Base-by-base conservation (phyloP, 35 echinoderm and acorn worm genomes). In the Nesometra sesokonis region DNA sequence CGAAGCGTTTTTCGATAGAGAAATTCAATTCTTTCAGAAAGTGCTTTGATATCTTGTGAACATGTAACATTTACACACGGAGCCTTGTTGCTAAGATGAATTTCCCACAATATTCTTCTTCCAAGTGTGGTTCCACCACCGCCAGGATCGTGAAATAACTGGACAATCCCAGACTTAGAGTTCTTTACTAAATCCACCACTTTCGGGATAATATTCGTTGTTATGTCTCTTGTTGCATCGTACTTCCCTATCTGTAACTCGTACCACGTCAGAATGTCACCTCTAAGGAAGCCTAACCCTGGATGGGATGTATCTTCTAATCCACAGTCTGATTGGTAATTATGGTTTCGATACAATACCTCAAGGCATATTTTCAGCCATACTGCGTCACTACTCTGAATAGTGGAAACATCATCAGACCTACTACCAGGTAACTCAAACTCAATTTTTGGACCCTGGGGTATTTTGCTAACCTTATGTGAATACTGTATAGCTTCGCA, bases 81-180 rank as follows among this genome's bases (percentile, higher is more conserved):
- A 32, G 76, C 47, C 21, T 76, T 27, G 0, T 40, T 11, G 3
- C 11, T 7, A 3, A 80, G 23, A 80, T 90, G 88, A 17, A 85
- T 52, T 84, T 90, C 88, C 88, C 88, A 90, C 0, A 90, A 78
- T 17, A 84, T 57, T 78, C 88, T 37, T 38, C 88, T 84, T 0
- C 46, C 39, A 36, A 90, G 78, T 43, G 88, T 90, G 7, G 88
- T 90, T 39, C 88, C 88, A 0, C 88, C 88, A 37, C 57, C 82
- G 17, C 83, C 82, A 36, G 88, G 88, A 13, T 84, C 88, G 80
- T 90, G 88, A 35, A 31, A 90, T 34, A 90, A 29, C 32, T 82
- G 40, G 0, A 90, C 38, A 78, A 85, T 85, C 27, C 43, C 32
- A 35, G 88, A 90, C 23, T 37, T 78, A 0, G 38, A 57, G 17